A percentile compares a stretch with the other conserved stretches of the same genome.
These are phyloP conservation scores for Sesamia nonagrioides DNA, from an alignment of 1,140 invertebrate genomes.

Conservation along the genomic window DNA sequence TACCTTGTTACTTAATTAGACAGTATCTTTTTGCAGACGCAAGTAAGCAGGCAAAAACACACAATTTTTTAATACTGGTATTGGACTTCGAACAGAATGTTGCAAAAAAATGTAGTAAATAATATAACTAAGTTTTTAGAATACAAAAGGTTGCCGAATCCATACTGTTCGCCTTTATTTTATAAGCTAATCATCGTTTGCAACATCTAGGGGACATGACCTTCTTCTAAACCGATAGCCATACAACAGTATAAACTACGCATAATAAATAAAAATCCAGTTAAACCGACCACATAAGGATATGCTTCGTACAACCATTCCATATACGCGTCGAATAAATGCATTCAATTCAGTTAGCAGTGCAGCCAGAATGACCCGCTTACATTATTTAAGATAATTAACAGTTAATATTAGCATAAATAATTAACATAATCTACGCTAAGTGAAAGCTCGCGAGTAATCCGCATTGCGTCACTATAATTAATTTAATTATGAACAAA, in stretches of 20 bases:
- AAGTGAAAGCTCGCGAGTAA: slow-evolving; percentile 16
- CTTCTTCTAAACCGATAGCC: no score
- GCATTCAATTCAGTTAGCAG: slow-evolving; percentile 26
- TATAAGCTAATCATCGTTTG: no score
- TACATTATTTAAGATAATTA: slow-evolving; percentile 45
- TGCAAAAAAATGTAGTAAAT: no score
- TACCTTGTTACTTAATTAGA: no score
- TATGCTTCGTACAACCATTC: not conserved
- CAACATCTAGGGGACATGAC: no score
- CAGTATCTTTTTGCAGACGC: no score
- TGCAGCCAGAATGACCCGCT: slow-evolving; percentile 17
- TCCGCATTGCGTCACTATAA: slow-evolving; percentile 20
- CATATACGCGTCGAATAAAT: slow-evolving; percentile 1
- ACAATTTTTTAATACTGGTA: no score
- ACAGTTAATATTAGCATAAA: not conserved
- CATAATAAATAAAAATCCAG: not conserved
- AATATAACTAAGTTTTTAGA: no score
- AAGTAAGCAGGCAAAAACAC: no score
- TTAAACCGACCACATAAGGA: not conserved
- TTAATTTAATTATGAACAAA: slow-evolving; percentile 28
- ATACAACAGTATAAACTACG: not conserved
- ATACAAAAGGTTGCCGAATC: no score
- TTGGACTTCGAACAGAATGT: no score
- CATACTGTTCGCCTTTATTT: no score
- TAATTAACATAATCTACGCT: not conserved